A percentile compares a stretch with the other conserved stretches of the same genome.
phyloP scores from a whole-genome alignment of 2,888 invertebrate species.

The Polyploca ridens region DNA sequence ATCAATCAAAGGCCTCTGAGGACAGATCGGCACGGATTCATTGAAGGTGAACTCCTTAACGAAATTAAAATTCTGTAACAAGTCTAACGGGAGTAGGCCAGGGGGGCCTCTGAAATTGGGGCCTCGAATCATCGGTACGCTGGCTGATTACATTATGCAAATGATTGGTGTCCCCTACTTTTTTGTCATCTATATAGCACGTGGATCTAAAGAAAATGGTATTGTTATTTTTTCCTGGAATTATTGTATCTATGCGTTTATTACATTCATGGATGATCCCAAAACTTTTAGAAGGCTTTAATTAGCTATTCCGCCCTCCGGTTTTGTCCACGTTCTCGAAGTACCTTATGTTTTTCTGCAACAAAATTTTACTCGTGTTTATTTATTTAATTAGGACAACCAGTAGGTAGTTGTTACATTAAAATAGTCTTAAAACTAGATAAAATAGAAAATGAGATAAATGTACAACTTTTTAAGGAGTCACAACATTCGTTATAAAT shows the following conservation, averaged over 20 bases:
- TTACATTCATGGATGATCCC: too few species aligned
- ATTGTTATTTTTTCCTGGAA: constrained; percentile 18
- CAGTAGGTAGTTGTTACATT: too few species aligned
- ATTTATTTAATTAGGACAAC: too few species aligned
- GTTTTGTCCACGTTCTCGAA: too few species aligned
- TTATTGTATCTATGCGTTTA: background rate
- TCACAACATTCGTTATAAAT: too few species aligned
- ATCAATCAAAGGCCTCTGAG: constrained; percentile 41
- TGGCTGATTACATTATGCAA: constrained; percentile 79
- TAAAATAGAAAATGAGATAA: too few species aligned
- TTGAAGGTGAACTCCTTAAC: constrained; percentile 58
- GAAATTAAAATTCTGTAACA: constrained; percentile 62
- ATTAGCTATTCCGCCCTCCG: too few species aligned
- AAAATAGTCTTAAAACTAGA: too few species aligned
- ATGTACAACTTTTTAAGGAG: too few species aligned
- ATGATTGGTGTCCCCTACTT: constrained; percentile 55
- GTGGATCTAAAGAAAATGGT: constrained; percentile 42
- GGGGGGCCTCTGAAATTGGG: constrained; percentile 15
- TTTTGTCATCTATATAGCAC: constrained; percentile 65
- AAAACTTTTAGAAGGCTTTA: too few species aligned
- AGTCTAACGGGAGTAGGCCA: constrained; percentile 1
- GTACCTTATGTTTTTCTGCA: too few species aligned
- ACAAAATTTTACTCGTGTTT: too few species aligned
- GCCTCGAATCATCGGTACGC: constrained; percentile 69
- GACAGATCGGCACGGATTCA: constrained; percentile 38